A percentile compares a stretch with the other conserved stretches of the same genome.
Conservation (phyloP, 2,797 vertebrate genomes). For the Tolypeutes matacus region DNA sequence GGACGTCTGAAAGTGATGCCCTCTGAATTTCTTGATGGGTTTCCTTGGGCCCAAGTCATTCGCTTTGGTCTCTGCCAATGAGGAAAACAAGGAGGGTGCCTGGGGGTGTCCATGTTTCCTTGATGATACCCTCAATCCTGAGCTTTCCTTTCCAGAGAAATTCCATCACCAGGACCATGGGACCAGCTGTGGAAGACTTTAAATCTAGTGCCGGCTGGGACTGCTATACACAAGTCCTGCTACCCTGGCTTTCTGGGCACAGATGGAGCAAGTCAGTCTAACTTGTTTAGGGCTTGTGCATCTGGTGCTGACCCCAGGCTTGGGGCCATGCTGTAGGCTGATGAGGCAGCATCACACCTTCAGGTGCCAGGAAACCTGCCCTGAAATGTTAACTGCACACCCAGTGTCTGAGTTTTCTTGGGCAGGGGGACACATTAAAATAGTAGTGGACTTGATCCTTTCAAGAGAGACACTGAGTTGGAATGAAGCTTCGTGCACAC, state of each 20-base stretch:
- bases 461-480: background rate
- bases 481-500: rapidly evolving
- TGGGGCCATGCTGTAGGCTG: background rate
- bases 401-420: background rate
- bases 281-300: too few relatives aligned
- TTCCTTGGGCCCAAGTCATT: rapidly evolving
- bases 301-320: background rate
- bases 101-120: rapidly evolving
- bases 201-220: too few relatives aligned
- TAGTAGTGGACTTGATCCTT: too few relatives aligned
- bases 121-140: rapidly evolving
- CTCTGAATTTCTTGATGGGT: rapidly evolving
- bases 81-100: rapidly evolving
- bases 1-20: background rate
- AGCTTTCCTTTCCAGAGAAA: background rate
- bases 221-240: rapidly evolving
- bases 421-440: background rate
- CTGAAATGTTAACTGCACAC: rapidly evolving
- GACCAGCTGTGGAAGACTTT: too few relatives aligned
- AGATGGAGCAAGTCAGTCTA: too few relatives aligned
- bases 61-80: rapidly evolving
- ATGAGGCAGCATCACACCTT: rapidly evolving
- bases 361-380: background rate
- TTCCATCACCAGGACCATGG: too few relatives aligned
- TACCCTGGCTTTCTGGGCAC: rapidly evolving